Evolutionary conservation across 64 coral and sea anemone genomes (phyloP).

Genomic region (Porites lutea): DNA sequence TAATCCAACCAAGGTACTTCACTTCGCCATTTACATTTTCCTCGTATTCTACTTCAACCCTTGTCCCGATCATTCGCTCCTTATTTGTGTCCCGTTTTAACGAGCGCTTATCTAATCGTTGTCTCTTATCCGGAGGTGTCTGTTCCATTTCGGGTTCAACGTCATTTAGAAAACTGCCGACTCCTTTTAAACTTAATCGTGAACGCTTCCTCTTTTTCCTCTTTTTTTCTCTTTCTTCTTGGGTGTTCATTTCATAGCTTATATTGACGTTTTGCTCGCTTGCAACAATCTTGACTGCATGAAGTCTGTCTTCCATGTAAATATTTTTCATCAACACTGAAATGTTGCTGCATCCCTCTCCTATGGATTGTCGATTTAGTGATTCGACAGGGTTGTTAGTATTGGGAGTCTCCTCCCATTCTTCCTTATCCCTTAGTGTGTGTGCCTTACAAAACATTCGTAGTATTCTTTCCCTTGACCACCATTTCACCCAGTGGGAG

Average conservation of each 20-base stretch:
- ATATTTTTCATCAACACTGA: constrained; percentile 45
- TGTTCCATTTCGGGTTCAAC: constrained; percentile 43
- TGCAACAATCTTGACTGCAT: constrained; percentile 44
- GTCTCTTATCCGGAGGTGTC: constrained; percentile 53
- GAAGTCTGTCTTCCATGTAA: constrained; percentile 60
- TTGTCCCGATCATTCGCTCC: constrained; percentile 22
- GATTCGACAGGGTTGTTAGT: constrained; percentile 44
- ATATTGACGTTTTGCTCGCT: constrained; percentile 39
- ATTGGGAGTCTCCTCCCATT: neutral
- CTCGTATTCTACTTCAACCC: constrained; percentile 65
- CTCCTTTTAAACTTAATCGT: constrained; percentile 52
- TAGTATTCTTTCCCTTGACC: constrained; percentile 39
- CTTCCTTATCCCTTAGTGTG: constrained; percentile 27
- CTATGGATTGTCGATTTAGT: constrained; percentile 40
- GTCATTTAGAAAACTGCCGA: constrained; percentile 54
- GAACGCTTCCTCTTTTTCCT: constrained; percentile 36
- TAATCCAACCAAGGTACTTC: constrained; percentile 56
- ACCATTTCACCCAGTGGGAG: constrained; percentile 46
- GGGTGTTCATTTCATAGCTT: constrained; percentile 45
- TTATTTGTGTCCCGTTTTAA: constrained; percentile 28
- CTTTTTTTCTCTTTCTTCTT: constrained; percentile 44
- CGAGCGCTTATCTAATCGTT: constrained; percentile 41
- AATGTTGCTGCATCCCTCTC: constrained; percentile 58
- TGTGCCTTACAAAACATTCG: constrained; percentile 44
- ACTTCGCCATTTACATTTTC: constrained; percentile 52